Evolutionary conservation across 1,140 invertebrate genomes (phyloP).

Genomic region (Diorhabda sublineata): DNA sequence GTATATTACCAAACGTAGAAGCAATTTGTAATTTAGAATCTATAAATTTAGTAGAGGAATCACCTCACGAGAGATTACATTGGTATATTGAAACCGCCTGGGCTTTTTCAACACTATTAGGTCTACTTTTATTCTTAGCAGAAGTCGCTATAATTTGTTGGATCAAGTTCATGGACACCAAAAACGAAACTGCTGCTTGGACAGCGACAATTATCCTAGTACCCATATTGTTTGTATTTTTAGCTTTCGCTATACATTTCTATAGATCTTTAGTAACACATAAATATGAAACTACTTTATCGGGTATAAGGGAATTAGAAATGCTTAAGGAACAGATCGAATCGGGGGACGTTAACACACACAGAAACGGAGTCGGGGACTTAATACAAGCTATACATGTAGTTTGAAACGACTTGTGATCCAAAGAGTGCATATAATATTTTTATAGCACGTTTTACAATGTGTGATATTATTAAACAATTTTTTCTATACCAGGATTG

Average conservation of each 20-base stretch:
- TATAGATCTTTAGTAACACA: conserved; percentile 86
- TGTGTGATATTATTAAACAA: too few species aligned
- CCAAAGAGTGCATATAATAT: too few species aligned
- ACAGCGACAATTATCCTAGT: conserved; percentile 85
- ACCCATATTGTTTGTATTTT: conserved; percentile 84
- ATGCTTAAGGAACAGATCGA: conserved; percentile 80
- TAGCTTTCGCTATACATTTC: conserved; percentile 90
- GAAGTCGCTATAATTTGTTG: conserved; percentile 95
- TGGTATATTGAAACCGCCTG: conserved; percentile 97
- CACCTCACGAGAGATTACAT: conserved; percentile 78
- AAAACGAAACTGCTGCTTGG: conserved; percentile 70
- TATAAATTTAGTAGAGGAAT: conserved; percentile 78
- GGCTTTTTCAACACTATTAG: conserved; percentile 93
- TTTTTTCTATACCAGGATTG: too few species aligned
- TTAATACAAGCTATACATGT: conserved; percentile 37
- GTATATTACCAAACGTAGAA: conserved; percentile 92
- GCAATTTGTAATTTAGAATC: conserved; percentile 83
- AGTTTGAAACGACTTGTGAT: conserved; percentile 44
- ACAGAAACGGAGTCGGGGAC: conserved; percentile 32
- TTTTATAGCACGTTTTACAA: too few species aligned
- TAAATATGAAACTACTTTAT: conserved; percentile 81
- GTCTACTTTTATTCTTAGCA: conserved; percentile 85
- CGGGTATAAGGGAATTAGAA: conserved; percentile 80
- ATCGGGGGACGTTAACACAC: conserved; percentile 53
- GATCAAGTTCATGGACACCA: conserved; percentile 81